These are phyloP conservation scores for Lasioglossum leucozonium DNA, from an alignment of 2,888 invertebrate species.

Conservation along the genomic window DNA sequence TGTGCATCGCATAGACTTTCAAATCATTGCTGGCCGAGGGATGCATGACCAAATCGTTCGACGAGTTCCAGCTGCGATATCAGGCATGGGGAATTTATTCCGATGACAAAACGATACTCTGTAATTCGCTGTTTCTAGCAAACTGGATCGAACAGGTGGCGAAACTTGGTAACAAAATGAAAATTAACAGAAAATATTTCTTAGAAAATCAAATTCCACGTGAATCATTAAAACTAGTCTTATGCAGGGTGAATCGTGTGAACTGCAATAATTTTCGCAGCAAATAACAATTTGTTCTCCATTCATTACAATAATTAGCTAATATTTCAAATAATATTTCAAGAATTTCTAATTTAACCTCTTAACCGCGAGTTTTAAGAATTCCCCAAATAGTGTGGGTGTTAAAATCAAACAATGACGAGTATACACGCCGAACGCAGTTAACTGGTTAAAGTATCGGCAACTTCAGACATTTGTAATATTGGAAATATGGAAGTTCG, in stretches of 20 bases:
- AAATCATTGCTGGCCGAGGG: conserved; percentile 37
- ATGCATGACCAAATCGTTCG: conserved; percentile 23
- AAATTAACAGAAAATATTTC: not conserved
- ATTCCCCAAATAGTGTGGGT: no score
- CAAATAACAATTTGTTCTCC: no score
- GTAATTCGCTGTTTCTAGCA: not conserved
- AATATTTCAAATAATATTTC: no score
- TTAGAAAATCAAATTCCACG: not conserved
- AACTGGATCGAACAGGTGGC: not conserved
- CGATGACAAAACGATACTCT: not conserved
- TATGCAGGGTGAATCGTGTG: not conserved
- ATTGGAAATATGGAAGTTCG: no score
- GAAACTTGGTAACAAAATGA: not conserved
- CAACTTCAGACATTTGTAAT: no score
- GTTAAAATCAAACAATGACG: no score
- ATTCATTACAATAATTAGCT: no score
- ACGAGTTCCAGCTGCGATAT: conserved; percentile 34
- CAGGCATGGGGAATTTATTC: conserved; percentile 43
- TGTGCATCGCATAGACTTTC: conserved; percentile 40
- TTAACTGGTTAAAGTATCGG: no score
- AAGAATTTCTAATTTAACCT: not conserved
- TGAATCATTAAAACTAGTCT: no score
- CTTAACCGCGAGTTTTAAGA: no score
- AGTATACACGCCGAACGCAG: no score
- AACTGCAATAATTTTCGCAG: not conserved